phyloP scores from a whole-genome alignment of 2,888 invertebrate genomes.

The Polydrusus tereticollis region DNA sequence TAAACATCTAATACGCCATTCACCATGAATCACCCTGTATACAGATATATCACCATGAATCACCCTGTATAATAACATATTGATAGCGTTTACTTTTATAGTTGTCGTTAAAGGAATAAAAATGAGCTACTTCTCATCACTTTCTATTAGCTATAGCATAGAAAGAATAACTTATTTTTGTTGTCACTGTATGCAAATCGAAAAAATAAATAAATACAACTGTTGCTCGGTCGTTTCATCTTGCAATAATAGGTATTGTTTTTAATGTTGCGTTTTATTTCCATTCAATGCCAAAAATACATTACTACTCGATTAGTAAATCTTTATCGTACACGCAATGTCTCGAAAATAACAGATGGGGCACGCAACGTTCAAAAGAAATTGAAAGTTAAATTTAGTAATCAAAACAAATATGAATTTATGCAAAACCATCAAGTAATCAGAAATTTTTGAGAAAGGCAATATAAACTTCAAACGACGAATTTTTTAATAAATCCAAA shows the following conservation, averaged over 20 bases:
- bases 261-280: not conserved
- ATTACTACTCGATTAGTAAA: not conserved
- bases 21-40: too few relatives aligned
- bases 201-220: not conserved
- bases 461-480: too few relatives aligned
- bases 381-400: not conserved
- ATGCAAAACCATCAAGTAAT: too few relatives aligned
- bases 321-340: too few relatives aligned
- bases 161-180: not conserved
- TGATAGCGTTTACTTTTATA: not conserved
- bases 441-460: too few relatives aligned
- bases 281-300: not conserved
- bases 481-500: too few relatives aligned
- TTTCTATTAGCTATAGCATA: slow-evolving; percentile 11
- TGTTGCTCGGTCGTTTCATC: not conserved
- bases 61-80: not conserved
- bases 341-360: not conserved
- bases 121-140: slow-evolving; percentile 4
- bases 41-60: too few relatives aligned
- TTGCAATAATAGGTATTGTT: not conserved
- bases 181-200: not conserved
- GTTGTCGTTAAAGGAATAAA: not conserved
- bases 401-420: not conserved
- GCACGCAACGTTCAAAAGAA: not conserved
- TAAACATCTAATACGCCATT: too few relatives aligned